Base-by-base conservation (phyloP, 2,888 invertebrate genomes). In the Napeogenes sylphis region DNA sequence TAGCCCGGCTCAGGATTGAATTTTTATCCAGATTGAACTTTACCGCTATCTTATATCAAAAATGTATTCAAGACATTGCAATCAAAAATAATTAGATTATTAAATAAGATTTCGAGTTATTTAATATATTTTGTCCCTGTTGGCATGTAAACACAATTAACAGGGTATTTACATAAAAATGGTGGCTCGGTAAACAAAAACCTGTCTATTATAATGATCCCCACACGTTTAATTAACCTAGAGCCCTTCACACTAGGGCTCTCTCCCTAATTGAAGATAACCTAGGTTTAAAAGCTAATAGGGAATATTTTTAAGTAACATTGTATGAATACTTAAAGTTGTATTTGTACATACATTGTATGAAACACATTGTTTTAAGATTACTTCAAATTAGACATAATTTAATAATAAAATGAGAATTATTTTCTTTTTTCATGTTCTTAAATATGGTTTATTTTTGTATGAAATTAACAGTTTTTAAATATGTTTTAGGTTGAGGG, bases 1-100 rank as follows among this genome's bases (percentile, higher is more conserved):
- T 8, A 38, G 8, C 42, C 47, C 53, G 33, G 56, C 61, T 35
- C 47, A 30, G 51, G 87, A 90, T 89, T 88, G 88, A 89, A 90
- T 89, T 90, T 88, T 88, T 89, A 90, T 90, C 90, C 80, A 75
- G 87, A 90, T 90, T 79, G 77, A 80, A 84, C 80, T 81, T 65
- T 68, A 61, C 64, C 61, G 53, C 63, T 66, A 67, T 69, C 30
- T 51, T 51, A 30, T 30, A 51, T 30, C 21, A 6, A n/a, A 51
- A 30, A 30, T 30, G 8, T 10, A 42, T 42, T 8, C 3, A 6
- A 42, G 42, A 42, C 42, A 35, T 6, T 3, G 35, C 4, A 6
- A 35, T 35, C 35, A 5, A 5, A 5, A 35, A 5, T 5, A 4
- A 35, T 35, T 35, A 35, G 35, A 35, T 35, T 21, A 21, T 5